Evolutionary conservation across 1,140 invertebrate species (phyloP), one percentile per base, ranked within the genome.

Genomic region (Hirudo medicinalis): DNA sequence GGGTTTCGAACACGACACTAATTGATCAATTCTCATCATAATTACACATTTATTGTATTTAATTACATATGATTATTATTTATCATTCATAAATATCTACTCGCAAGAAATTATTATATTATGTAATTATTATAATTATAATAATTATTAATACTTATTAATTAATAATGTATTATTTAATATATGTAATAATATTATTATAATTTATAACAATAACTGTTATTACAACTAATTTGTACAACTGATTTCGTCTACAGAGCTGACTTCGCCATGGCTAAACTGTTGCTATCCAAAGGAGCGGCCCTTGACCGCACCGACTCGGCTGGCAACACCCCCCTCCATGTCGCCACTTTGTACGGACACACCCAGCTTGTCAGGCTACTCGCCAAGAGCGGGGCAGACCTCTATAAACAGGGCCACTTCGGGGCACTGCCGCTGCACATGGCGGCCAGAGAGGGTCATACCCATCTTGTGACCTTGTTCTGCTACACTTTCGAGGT

Each of bases 261-360:
- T 78, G 87, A 89, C 75, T 93, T 96, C 2, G 87, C 90, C 71
- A 93, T 97, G 13, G 95, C 94, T 8, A 88, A 91, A 76, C 87
- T 96, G 67, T 83, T 98, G 36, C 86, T 92, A 27, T 94, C 94
- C 79, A 90, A 92, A 80, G 88, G 88, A 0, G 91, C 92, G 54
- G 87, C 93, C 78, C 87, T 94, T 67, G 89, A 93, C 78, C 86
- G 88, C 60, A 86, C 88, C 78, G 95, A 92, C 15, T 93, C 93
- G 83, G 91, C 91, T 67, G 94, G 94, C 0, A 99, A 97, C 80
- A 96, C 94, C 20, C 95, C 96, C 0, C 86, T 99, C 17, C 96
- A 99, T 82, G 91, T 97, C 20, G 96, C 97, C n/a, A 90, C 91
- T 71, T 94, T 99, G 82, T 99, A 97, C 81, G 96, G 96, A 0